Percentiles rank a stretch among this genome's conserved stretches.
Conservation (phyloP, 2,797 vertebrate genomes). For the Argentina silus region DNA sequence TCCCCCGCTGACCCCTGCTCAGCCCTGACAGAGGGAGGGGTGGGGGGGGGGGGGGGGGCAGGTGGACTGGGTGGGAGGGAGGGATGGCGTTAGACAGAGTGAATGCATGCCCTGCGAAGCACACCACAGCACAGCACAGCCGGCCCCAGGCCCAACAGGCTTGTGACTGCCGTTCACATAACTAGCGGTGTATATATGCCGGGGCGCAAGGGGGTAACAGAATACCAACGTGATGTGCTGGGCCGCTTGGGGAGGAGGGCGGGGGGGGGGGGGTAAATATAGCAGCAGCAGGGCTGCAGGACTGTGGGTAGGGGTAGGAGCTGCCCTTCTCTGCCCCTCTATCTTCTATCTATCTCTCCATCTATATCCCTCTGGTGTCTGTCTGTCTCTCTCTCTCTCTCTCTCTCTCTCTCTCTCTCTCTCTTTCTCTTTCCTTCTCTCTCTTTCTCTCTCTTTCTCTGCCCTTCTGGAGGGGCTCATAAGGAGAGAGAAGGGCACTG, state of each 20-base stretch:
- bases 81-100: slow-evolving; percentile 58
- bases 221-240: slow-evolving; percentile 76
- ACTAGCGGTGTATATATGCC: slow-evolving; percentile 51
- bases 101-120: slow-evolving; percentile 35
- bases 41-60: slow-evolving; percentile 39
- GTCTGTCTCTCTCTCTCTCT: neutral
- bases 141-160: slow-evolving; percentile 55
- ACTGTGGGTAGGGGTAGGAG: slow-evolving; percentile 30
- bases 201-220: slow-evolving; percentile 71
- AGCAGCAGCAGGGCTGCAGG: slow-evolving; percentile 58
- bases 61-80: neutral
- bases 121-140: slow-evolving; percentile 46
- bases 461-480: slow-evolving; percentile 35
- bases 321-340: slow-evolving; percentile 43
- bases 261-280: slow-evolving; percentile 68
- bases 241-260: slow-evolving; percentile 57
- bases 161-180: slow-evolving; percentile 67
- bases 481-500: slow-evolving; percentile 52
- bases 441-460: slow-evolving; percentile 7
- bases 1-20: slow-evolving; percentile 45
- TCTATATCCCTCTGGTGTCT: neutral
- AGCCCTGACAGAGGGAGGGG: neutral
- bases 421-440: neutral
- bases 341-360: too few species aligned
- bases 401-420: neutral